Base-by-base conservation (phyloP, 2,113 vertebrate species). In the Tricholaema leucomelas region DNA sequence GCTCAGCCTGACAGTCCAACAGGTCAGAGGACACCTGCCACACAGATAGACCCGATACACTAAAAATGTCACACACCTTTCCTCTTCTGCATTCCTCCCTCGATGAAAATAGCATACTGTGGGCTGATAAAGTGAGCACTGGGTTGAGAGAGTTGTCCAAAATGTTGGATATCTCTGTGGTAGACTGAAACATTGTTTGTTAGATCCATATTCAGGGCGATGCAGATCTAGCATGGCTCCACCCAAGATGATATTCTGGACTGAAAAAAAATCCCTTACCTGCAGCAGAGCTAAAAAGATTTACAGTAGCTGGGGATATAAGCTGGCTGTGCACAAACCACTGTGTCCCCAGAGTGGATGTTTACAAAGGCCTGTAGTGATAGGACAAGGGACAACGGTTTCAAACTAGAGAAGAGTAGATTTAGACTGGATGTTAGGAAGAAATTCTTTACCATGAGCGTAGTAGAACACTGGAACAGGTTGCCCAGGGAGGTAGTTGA, bases 1-100 rank as follows among this genome's bases (percentile, higher is more conserved):
- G 21, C 71, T 93, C 55, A 87, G 30, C 12, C 48, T 69, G 75
- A 74, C 48, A 0, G 0, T 54, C 58, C 64, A 65, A 81, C 54
- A 75, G 79, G 87, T 92, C 85, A 91, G 85, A 92, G 58, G 44
- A 85, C 55, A 87, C 87, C 87, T 94, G 72, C 58, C 58, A 72
- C 61, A 91, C 42, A 93, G 72, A 73, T 28, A 90, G 88, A 67
- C 54, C 64, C 44, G 78, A 67, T 44, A 56, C 24, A 7, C n/a
- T 87, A 44, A 93, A 95, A 96, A 91, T 71, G 79, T 42, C 48
- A 61, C 69, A 80, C 0, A 0, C 42, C 76, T 94, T 94, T 92
- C 89, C 81, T 87, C 35, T 69, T n/a, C 38, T 81, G 8, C 33
- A 42, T 94, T 94, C 85, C 82, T 91, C 8, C 35, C 72, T 56